Conservation (phyloP, 2,797 vertebrate genomes). For the Sternotherus odoratus region DNA sequence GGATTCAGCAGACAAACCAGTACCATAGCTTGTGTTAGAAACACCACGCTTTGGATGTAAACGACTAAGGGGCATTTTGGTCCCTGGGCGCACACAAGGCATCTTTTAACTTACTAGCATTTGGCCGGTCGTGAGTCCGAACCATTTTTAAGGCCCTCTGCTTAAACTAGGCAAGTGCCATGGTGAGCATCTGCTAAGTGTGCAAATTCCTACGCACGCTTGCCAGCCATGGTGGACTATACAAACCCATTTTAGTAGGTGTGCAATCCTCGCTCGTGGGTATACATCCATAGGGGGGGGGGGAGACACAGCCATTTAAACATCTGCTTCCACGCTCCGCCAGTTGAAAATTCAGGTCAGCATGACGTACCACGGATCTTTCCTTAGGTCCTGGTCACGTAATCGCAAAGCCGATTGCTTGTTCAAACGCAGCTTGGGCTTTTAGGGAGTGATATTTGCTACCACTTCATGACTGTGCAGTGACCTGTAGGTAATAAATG, state of each 20-base stretch:
- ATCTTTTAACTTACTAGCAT: not conserved
- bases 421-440: not conserved
- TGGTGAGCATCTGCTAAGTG: not conserved
- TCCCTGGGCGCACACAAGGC: not conserved
- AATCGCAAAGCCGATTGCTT: not conserved
- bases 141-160: not conserved
- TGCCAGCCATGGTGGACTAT: not conserved
- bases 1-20: not conserved
- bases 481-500: not conserved
- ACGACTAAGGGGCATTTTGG: not conserved
- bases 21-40: not conserved
- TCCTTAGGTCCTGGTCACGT: not conserved
- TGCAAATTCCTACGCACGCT: not conserved
- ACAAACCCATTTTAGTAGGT: not conserved
- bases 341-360: not conserved
- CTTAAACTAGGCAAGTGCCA: not conserved
- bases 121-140: not conserved
- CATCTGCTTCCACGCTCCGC: not conserved
- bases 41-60: not conserved
- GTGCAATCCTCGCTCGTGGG: not conserved
- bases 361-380: too few relatives aligned
- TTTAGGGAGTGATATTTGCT: not conserved
- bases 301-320: not conserved
- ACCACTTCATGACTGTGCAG: not conserved
- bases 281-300: not conserved